A percentile compares a stretch with the other conserved stretches of the same genome.
Conservation (phyloP, 2,888 invertebrate species). For the Plagodis dolabraria region DNA sequence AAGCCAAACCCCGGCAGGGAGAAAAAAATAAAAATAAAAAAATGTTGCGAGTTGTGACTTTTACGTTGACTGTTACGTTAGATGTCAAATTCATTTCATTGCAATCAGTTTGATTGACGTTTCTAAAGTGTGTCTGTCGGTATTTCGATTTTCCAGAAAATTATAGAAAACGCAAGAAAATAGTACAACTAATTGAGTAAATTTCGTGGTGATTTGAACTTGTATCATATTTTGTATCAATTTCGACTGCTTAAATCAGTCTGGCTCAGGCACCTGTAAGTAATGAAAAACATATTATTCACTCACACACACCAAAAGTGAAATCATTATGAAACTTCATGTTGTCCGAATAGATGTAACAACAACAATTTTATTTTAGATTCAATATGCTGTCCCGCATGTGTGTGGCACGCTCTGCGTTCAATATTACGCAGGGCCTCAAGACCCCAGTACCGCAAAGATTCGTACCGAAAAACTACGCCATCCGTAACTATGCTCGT, state of each 20-base stretch:
- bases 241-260: background rate
- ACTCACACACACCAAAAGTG: background rate
- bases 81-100: too few species aligned
- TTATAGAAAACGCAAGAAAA: background rate
- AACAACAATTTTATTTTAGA: constrained; percentile 48
- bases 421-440: constrained; percentile 65
- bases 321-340: constrained; percentile 26
- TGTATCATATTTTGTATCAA: background rate
- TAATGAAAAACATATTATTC: background rate
- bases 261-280: background rate
- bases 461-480: constrained; percentile 74
- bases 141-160: background rate
- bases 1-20: too few species aligned
- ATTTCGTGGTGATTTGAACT: background rate
- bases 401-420: constrained; percentile 66
- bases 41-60: too few species aligned
- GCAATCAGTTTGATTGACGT: too few species aligned
- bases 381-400: constrained; percentile 81
- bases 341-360: too few species aligned
- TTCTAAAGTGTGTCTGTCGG: too few species aligned
- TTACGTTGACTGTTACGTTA: too few species aligned
- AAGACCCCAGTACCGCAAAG: constrained; percentile 74
- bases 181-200: background rate
- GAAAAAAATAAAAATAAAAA: too few species aligned
- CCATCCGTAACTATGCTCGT: constrained; percentile 82